phyloP scores from a whole-genome alignment of 2,797 vertebrate genomes.

The Cichlasoma orientale region DNA sequence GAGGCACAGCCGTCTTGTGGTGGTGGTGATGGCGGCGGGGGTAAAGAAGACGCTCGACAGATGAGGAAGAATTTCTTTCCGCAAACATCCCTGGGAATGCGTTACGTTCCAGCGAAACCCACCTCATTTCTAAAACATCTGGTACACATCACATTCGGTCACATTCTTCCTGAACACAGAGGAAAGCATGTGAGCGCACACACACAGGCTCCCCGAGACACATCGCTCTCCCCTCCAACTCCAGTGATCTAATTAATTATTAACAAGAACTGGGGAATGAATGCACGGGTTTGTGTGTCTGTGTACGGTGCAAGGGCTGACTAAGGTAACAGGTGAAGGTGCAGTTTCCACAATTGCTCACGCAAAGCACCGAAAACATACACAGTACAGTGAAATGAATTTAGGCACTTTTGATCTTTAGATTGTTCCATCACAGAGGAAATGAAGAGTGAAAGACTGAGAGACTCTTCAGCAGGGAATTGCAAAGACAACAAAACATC shows the following conservation, averaged over 20 bases:
- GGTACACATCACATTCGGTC: conserved; percentile 70
- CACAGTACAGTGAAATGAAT: not conserved
- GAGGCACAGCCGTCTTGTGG: conserved; percentile 29
- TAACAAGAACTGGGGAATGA: conserved; percentile 25
- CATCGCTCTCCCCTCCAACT: conserved; percentile 38
- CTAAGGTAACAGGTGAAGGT: conserved; percentile 51
- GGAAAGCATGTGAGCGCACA: not conserved
- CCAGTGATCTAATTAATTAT: conserved; percentile 67
- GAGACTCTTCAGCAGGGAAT: conserved; percentile 1
- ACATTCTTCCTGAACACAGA: conserved; percentile 53
- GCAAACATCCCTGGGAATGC: conserved; percentile 83
- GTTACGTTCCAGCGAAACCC: conserved; percentile 78
- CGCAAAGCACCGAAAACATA: not conserved
- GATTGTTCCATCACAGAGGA: not conserved
- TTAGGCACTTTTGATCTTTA: not conserved
- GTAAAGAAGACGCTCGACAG: conserved; percentile 70
- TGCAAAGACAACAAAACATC: not conserved
- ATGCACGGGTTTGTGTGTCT: not conserved
- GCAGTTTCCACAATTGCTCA: not conserved
- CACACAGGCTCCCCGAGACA: conserved; percentile 15
- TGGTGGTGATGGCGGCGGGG: not conserved
- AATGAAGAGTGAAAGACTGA: conserved; percentile 2
- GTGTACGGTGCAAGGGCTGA: not conserved
- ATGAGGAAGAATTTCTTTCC: conserved; percentile 77
- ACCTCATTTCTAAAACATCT: conserved; percentile 83